Conservation (phyloP, 2,113 vertebrate species). For the Pleuronectes platessa region DNA sequence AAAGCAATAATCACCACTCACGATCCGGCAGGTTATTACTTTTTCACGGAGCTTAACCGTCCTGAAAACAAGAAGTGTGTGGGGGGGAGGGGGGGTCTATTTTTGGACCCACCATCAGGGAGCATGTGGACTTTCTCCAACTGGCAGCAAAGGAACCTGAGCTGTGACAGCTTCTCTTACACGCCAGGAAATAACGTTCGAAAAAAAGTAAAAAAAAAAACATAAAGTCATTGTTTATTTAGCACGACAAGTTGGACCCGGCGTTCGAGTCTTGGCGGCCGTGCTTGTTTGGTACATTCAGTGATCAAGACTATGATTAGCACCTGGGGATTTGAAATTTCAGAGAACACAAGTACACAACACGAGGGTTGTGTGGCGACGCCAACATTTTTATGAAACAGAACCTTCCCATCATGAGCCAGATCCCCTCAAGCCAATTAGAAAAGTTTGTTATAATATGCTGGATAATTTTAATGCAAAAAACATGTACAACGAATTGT, state of each 20-base stretch:
- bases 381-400: slow-evolving; percentile 20
- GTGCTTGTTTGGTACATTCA: background rate
- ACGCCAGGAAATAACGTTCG: background rate
- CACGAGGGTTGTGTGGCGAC: slow-evolving; percentile 30
- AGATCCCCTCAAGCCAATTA: slow-evolving; percentile 6
- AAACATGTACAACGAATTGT: background rate
- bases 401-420: background rate
- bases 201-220: background rate
- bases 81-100: slow-evolving; percentile 1
- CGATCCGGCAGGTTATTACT: slow-evolving; percentile 6
- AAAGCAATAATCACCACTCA: background rate
- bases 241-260: slow-evolving; percentile 26
- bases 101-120: slow-evolving; percentile 31
- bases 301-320: slow-evolving; percentile 40
- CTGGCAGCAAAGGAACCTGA: slow-evolving; percentile 47
- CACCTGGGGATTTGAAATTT: slow-evolving; percentile 32
- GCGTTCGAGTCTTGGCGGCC: slow-evolving; percentile 47
- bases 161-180: slow-evolving; percentile 20
- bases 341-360: slow-evolving; percentile 19
- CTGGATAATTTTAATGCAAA: background rate
- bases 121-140: slow-evolving; percentile 41
- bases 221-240: slow-evolving; percentile 32
- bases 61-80: slow-evolving; percentile 2
- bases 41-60: slow-evolving; percentile 9
- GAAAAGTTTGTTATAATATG: background rate